Base-by-base conservation (phyloP, 2,888 invertebrate species). In the Atherix ibis region DNA sequence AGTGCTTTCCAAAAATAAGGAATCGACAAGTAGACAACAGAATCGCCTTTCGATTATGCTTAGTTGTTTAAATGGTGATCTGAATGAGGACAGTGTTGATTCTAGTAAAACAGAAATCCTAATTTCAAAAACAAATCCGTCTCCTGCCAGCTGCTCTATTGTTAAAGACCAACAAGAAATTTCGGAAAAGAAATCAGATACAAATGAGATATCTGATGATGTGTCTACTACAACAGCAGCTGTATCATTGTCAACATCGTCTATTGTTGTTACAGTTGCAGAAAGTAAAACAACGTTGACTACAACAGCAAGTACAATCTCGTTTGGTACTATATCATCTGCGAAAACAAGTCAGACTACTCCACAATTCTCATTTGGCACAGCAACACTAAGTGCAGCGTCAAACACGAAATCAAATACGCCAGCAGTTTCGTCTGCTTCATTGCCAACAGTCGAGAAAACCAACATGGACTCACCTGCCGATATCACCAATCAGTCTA, bases 31-130 rank as follows among this genome's bases (percentile, higher is more conserved):
- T 14, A 53, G 54, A 32, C 52, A 57, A 31, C 54, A 56, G 42
- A 53, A 54, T 0, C 59, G 58, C 42, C 35, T 60, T 22, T 58
- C 58, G 0, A 38, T 59, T 12, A 58, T 60, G 58, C 37, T 60
- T 2, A 56, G 54, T 34, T 58, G 54, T 4, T 40, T 60, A 9
- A 48, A 51, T 12, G 60, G 60, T 5, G 60, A 60, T 41, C 41
- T 57, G 3, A 53, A 58, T 38, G 47, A 50, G 12, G 53, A 49
- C n/a, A 14, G 13, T 12, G 48, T 49, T 12, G 40, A 46, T 16
- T n/a, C n/a, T n/a, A n/a, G n/a, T n/a, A n/a, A n/a, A n/a, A n/a
- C n/a, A n/a, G n/a, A n/a, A n/a, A n/a, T n/a, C n/a, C n/a, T n/a
- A n/a, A n/a, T n/a, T n/a, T n/a, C n/a, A n/a, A n/a, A n/a, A n/a